Conservation (phyloP, 2,113 vertebrate species). For the Echinops telfairi region DNA sequence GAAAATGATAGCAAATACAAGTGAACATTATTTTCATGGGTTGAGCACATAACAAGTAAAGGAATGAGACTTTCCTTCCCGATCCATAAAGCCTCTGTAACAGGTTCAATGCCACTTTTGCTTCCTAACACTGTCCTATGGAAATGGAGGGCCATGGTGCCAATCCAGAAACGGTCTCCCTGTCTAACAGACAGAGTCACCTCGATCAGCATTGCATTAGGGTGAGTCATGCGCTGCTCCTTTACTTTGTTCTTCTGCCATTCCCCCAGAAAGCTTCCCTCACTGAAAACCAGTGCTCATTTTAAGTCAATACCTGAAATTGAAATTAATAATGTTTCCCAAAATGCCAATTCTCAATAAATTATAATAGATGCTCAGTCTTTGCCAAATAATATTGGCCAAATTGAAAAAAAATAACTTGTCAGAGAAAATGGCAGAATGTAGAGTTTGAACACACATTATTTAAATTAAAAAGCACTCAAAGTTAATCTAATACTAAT, state of each 20-base stretch:
- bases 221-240: background rate
- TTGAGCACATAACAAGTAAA: too few relatives aligned
- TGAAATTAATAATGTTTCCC: background rate
- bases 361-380: background rate
- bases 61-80: background rate
- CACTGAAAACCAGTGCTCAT: background rate
- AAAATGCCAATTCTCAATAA: background rate
- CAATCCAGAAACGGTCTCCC: background rate
- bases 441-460: too few relatives aligned
- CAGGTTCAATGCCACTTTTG: background rate
- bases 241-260: background rate
- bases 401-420: background rate
- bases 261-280: background rate
- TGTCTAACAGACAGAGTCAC: background rate
- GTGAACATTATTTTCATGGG: too few relatives aligned
- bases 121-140: background rate
- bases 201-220: background rate
- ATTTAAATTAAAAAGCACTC: too few relatives aligned
- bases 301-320: background rate
- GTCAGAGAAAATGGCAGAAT: too few relatives aligned
- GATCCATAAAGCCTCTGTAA: background rate
- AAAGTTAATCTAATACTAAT: too few relatives aligned
- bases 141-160: too few relatives aligned
- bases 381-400: background rate
- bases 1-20: background rate